Evolutionary conservation across 2,888 invertebrate genomes (phyloP), one percentile per base, ranked within the genome.

Genomic region (Drosophila nigricruria): DNA sequence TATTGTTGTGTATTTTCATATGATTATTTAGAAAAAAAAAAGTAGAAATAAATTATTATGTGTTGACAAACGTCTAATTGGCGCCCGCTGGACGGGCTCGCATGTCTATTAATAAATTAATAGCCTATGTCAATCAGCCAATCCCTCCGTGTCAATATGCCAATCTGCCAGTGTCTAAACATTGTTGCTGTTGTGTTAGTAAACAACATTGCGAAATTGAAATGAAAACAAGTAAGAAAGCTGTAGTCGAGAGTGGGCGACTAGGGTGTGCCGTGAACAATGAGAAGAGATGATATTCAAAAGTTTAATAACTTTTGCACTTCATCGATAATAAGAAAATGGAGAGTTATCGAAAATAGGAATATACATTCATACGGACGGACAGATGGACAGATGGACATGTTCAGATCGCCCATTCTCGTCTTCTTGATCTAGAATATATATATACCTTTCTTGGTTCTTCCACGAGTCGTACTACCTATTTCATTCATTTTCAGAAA

Each of bases 31-130:
- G 63, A 68, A 12, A 57, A 50, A 34, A 27, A n/a, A 18, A 54
- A 54, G n/a, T 20, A 16, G 18, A 30, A 40, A 54, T 54, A 54
- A 36, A 52, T 52, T 52, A 74, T 70, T 68, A 82, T 72, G 81
- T 77, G 83, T 86, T 86, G 77, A 73, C 74, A 88, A 81, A 72
- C 70, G 68, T 52, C 72, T 88, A 82, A 84, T 84, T 85, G 79
- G 64, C 76, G 67, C 53, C 69, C 12, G 66, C 38, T 45, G 60
- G 64, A 47, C 47, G 74, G 62, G 58, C 40, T 79, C 70, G 76
- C 78, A 79, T 75, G 80, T 63, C 67, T 79, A 75, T 75, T 71
- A 65, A 67, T 76, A 71, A 62, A 56, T 64, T 71, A 67, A 64
- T 75, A 42, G 67, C 20, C 56, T 52, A 12, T 68, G 58, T 61